Percentiles rank a stretch among this genome's conserved stretches.
phyloP scores from a whole-genome alignment of 2,113 vertebrate species.

The Clinocottus analis region DNA sequence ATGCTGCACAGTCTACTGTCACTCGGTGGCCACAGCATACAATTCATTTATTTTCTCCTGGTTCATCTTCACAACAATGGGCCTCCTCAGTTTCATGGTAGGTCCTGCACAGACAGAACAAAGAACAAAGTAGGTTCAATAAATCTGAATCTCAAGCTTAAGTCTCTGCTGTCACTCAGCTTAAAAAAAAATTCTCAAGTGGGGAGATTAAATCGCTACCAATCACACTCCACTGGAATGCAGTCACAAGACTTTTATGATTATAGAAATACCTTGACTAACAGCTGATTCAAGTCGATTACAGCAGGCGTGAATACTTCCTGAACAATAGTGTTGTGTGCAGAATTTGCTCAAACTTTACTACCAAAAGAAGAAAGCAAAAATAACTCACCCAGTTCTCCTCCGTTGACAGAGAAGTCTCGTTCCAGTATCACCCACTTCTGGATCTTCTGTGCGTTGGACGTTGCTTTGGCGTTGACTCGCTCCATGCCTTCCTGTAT shows the following conservation, averaged over 20 bases:
- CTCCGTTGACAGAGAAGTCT: constrained; percentile 82
- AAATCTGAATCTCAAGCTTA: background rate
- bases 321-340: background rate
- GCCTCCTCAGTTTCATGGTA: constrained; percentile 85
- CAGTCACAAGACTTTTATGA: background rate
- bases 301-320: background rate
- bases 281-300: background rate
- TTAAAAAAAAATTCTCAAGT: too few relatives aligned
- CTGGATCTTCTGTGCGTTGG: constrained; percentile 83
- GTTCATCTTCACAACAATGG: constrained; percentile 83
- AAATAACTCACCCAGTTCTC: constrained; percentile 82
- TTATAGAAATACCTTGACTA: background rate
- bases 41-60: constrained; percentile 80
- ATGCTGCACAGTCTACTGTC: constrained; percentile 20
- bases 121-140: background rate
- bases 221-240: constrained; percentile 1
- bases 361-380: background rate
- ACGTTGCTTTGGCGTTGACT: constrained; percentile 74
- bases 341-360: background rate
- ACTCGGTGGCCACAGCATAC: constrained; percentile 60
- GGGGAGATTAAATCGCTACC: background rate
- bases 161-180: background rate
- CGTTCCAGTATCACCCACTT: constrained; percentile 79
- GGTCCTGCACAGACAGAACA: constrained; percentile 76
- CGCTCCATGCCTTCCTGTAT: constrained; percentile 80